Percentiles rank a stretch among this genome's conserved stretches.
Evolutionary conservation across 2,797 vertebrate species (phyloP).

Genomic region (Peromyscus nudipes): DNA sequence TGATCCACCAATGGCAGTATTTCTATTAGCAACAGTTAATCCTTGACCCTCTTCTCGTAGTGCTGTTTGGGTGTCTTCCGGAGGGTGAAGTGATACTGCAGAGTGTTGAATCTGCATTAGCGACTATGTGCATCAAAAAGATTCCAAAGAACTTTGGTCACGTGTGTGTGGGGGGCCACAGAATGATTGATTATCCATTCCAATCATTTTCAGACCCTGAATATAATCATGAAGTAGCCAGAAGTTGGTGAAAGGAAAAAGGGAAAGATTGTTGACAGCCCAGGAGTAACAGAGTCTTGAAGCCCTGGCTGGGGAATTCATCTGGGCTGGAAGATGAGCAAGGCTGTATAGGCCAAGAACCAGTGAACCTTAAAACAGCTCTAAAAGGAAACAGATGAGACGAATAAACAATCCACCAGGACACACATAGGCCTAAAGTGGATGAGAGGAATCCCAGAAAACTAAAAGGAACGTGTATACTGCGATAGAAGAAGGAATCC

Average conservation of each 20-base stretch:
- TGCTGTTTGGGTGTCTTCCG: conserved; percentile 33
- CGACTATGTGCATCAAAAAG: background rate
- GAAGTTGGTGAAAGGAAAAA: conserved; percentile 63
- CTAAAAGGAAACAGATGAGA: conserved; percentile 72
- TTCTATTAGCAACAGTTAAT: conserved; percentile 66
- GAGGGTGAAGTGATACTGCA: background rate
- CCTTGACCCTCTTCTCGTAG: conserved; percentile 47
- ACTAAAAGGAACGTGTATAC: background rate
- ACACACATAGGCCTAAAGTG: conserved; percentile 53
- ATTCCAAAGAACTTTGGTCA: conserved; percentile 32
- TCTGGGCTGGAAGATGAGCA: conserved; percentile 29
- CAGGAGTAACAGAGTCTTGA: conserved; percentile 44
- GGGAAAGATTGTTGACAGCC: conserved; percentile 49
- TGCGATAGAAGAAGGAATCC: background rate
- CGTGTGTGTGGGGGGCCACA: background rate
- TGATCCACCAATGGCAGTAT: background rate
- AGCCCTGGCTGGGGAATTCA: conserved; percentile 45
- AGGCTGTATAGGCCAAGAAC: conserved; percentile 61
- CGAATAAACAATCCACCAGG: conserved; percentile 54
- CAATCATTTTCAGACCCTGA: conserved; percentile 59
- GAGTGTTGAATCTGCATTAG: conserved; percentile 2
- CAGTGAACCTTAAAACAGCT: conserved; percentile 74
- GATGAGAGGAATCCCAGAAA: background rate
- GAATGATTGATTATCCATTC: conserved; percentile 4
- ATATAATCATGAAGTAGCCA: conserved; percentile 41